These are phyloP conservation scores for Drosophila murphyi DNA, from an alignment of 1,140 invertebrate species.

Conservation along the genomic window DNA sequence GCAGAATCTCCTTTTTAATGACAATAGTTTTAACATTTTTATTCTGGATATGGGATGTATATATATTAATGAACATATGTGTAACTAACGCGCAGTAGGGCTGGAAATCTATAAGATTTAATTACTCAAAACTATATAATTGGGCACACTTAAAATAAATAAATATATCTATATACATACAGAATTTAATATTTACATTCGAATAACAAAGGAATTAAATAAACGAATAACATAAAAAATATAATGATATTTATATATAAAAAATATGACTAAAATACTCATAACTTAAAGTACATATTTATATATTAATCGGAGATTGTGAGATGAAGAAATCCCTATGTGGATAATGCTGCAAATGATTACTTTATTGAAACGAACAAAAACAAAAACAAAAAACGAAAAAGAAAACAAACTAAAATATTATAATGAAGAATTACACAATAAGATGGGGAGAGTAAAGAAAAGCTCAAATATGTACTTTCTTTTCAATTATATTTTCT, in stretches of 20 bases:
- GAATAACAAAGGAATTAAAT: slow-evolving; percentile 21
- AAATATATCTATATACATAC: slow-evolving; percentile 33
- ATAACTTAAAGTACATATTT: slow-evolving; percentile 39
- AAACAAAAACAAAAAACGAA: slow-evolving; percentile 46
- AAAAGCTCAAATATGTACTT: slow-evolving; percentile 29
- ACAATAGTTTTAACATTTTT: background rate
- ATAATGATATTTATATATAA: slow-evolving; percentile 41
- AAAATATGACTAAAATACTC: slow-evolving; percentile 40
- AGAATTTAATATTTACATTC: slow-evolving; percentile 52
- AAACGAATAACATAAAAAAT: slow-evolving; percentile 21
- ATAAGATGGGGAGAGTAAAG: slow-evolving; percentile 26
- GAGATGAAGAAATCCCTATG: slow-evolving; percentile 53
- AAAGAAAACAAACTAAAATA: slow-evolving; percentile 54
- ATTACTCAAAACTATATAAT: slow-evolving; percentile 50
- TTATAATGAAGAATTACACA: slow-evolving; percentile 40
- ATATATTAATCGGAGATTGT: slow-evolving; percentile 59
- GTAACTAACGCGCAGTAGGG: slow-evolving; percentile 9
- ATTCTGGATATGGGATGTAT: slow-evolving; percentile 14
- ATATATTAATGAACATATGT: slow-evolving; percentile 21
- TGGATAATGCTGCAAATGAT: slow-evolving; percentile 79
- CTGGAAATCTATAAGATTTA: slow-evolving; percentile 48
- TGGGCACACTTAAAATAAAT: slow-evolving; percentile 52
- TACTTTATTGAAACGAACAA: slow-evolving; percentile 69
- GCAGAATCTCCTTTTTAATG: background rate
- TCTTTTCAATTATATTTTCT: slow-evolving; percentile 15